Conservation (phyloP, 1,140 invertebrate genomes). For the Augochlora pura region DNA sequence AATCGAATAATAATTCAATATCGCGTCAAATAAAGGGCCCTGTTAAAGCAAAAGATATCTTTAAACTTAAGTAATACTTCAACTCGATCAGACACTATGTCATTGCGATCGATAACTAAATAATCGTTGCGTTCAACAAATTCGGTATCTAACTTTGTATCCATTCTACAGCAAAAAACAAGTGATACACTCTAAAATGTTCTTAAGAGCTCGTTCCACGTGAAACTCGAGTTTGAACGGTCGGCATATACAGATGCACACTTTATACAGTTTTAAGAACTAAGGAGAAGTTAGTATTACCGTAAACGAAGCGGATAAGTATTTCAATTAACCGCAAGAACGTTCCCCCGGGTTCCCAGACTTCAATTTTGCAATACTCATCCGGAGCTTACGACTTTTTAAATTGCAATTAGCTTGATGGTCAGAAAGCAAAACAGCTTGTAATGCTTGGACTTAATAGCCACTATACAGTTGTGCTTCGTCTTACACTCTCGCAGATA, state of each 20-base stretch:
- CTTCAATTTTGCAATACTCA: background rate
- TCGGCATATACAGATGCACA: no score
- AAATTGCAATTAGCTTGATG: background rate
- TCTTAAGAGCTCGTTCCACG: background rate
- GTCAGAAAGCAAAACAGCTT: background rate
- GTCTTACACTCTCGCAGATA: background rate
- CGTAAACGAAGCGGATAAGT: background rate
- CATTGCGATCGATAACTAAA: no score
- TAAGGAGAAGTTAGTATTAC: background rate
- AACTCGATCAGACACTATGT: no score
- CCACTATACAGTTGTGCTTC: background rate
- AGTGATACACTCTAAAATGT: background rate
- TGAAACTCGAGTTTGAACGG: background rate
- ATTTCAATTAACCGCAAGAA: background rate
- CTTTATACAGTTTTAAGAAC: background rate
- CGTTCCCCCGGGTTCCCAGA: background rate
- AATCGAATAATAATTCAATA: no score
- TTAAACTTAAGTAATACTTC: no score
- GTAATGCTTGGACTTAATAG: background rate
- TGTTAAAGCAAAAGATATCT: no score
- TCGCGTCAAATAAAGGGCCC: no score
- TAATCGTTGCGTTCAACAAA: no score
- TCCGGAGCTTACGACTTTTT: background rate
- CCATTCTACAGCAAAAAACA: no score
- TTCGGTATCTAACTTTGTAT: no score